Evolutionary conservation across 2,113 vertebrate genomes (phyloP).

Genomic region (Stictonetta naevosa): DNA sequence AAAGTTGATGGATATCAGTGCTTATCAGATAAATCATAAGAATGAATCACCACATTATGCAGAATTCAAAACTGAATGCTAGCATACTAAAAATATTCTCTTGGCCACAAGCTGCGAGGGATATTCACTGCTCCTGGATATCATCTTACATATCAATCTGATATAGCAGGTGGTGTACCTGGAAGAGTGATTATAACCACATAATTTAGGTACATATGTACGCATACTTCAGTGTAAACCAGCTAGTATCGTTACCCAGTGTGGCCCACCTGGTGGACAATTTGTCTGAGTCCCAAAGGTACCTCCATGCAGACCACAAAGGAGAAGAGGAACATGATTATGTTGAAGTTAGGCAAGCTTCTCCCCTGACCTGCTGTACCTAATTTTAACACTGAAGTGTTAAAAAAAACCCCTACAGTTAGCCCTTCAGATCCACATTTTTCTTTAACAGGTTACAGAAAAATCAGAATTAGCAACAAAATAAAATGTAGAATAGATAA

Average conservation of each 20-base stretch:
- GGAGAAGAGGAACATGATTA: background rate
- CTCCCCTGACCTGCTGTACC: background rate
- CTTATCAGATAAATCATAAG: background rate
- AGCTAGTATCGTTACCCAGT: background rate
- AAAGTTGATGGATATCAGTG: background rate
- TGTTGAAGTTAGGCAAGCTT: background rate
- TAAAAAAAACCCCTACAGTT: background rate
- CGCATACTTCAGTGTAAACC: rapidly evolving
- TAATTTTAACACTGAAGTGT: background rate
- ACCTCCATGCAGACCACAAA: background rate
- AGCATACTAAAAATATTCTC: background rate
- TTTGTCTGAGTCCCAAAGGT: background rate
- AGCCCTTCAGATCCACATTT: background rate
- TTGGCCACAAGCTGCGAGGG: background rate
- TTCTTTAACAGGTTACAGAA: background rate
- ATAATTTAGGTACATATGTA: background rate
- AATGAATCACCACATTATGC: background rate
- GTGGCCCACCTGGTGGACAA: background rate
- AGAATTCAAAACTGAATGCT: background rate
- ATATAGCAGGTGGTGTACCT: background rate
- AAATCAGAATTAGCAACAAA: background rate
- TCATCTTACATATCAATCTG: background rate
- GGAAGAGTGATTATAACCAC: background rate
- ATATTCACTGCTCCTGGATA: background rate
- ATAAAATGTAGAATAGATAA: background rate